Evolutionary conservation across 2,888 invertebrate genomes (phyloP), one percentile per base, ranked within the genome.

Genomic region (Heteromyza rotundicornis): DNA sequence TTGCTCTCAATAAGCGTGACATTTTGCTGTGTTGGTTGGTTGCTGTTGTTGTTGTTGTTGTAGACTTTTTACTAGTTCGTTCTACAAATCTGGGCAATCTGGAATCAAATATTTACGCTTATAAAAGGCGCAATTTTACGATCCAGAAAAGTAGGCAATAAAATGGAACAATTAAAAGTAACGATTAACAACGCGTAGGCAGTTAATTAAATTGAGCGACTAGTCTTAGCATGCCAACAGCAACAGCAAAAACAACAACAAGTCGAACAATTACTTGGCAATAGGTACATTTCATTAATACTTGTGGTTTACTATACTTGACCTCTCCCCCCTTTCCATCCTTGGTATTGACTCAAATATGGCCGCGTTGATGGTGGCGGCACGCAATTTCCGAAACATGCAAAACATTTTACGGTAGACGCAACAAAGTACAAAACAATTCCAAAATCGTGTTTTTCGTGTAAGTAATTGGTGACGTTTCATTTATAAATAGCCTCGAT

Each of bases 131-230:
- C 14, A 19, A 59, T 49, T 35, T 51, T 54, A 54, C 59, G 52
- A 59, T 24, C 36, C 59, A 52, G 52, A 51, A 59, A 52, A 44
- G 27, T 14, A 27, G 8, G 27, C 53, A 52, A 44, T 53, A 53
- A 59, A 40, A 59, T 20, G 23, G n/a, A 59, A 22, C 47, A 59
- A 59, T 59, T 59, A 59, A 59, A 53, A 59, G 44, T 20, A 0
- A 35, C 44, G 52, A 52, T 59, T 59, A 59, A 53, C 24, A 20
- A 24, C 14, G n/a, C n/a, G n/a, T n/a, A n/a, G 32, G 40, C 14
- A 40, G n/a, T 40, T 10, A 40, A 40, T 40, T 40, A 40, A 40
- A 40, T 40, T 40, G 40, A 14, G 12, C 16, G 10, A 10, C 32
- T 32, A 32, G 12, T 32, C 32, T n/a, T n/a, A 32, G 12, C 40